Evolutionary conservation across 2,888 invertebrate genomes (phyloP), one percentile per base, ranked within the genome.

Genomic region (Luffia ferchaultella): DNA sequence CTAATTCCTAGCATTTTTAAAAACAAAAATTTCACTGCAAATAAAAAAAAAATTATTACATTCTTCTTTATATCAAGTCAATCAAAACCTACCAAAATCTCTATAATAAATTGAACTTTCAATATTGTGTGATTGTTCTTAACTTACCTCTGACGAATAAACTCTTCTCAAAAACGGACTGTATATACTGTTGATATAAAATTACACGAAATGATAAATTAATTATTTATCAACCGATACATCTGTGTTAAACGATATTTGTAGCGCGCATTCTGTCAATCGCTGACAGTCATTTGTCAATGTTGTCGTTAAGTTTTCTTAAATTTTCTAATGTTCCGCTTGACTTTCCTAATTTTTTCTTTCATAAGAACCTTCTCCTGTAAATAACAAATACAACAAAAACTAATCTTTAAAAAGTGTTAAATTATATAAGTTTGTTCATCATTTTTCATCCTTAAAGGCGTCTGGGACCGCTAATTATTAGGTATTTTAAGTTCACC

Each of bases 1-100:
- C 48, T 48, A 18, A 18, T 42, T 48, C 42, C 42, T 41, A 42
- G 48, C 48, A 48, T 48, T 48, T 40, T 48, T 42, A 41, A 16
- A 48, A 48, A 48, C 48, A 40, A 48, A 48, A 48, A 48, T 48
- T 42, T 18, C 40, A 42, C 41, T 48, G 48, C 12, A 48, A 48
- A 48, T 48, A 20, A 48, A 48, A 48, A 16, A 42, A 48, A 17
- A 40, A 3, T 42, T 48, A 52, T 3, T 30, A 30, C 30, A 30
- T 30, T 30, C 30, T 30, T 30, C 12, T 30, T 3, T 30, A 30
- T 30, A 30, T 30, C 30, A 30, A 30, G 30, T 30, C 30, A 30
- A 30, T 30, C 30, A 30, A 30, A 30, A 30, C 30, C 12, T 30
- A 7, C 5, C 30, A 30, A 30, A n/a, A n/a, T n/a, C 30, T 7